A percentile compares a stretch with the other conserved stretches of the same genome.
These are phyloP conservation scores for Elysia chlorotica DNA, from an alignment of 1,140 invertebrate genomes.

Conservation along the genomic window DNA sequence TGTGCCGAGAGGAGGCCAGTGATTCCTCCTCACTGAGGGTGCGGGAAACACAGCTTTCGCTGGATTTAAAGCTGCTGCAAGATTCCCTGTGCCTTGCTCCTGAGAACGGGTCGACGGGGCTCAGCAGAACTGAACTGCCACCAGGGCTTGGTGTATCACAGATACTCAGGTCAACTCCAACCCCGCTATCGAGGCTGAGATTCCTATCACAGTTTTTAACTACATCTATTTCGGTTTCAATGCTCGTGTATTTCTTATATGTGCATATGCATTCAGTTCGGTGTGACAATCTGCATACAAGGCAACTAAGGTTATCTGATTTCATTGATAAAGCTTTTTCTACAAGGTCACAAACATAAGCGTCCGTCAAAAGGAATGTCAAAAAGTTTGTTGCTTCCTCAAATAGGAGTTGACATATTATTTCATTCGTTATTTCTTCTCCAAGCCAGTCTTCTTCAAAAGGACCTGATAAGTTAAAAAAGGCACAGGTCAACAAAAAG, in stretches of 20 bases:
- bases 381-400: slow-evolving; percentile 11
- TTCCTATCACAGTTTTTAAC: slow-evolving; percentile 14
- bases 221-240: neutral
- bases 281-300: slow-evolving; percentile 5
- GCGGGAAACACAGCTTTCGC: no score
- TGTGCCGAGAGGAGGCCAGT: no score
- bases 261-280: neutral
- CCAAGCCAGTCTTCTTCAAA: slow-evolving; percentile 15
- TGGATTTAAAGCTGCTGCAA: no score
- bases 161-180: neutral
- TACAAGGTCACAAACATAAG: slow-evolving; percentile 19
- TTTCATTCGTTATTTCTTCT: slow-evolving; percentile 6
- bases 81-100: no score
- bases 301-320: slow-evolving; percentile 2
- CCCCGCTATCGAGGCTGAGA: slow-evolving; percentile 9
- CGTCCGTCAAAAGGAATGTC: neutral
- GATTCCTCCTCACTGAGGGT: no score
- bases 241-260: neutral
- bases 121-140: no score
- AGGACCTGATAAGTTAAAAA: slow-evolving; percentile 22
- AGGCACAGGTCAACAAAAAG: no score
- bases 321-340: slow-evolving; percentile 17
- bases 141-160: neutral
- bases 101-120: no score
- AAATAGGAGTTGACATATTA: slow-evolving; percentile 3